Percentiles rank a stretch among this genome's conserved stretches.
Conservation (phyloP, 2,113 vertebrate species). For the Oreocharis arfaki region DNA sequence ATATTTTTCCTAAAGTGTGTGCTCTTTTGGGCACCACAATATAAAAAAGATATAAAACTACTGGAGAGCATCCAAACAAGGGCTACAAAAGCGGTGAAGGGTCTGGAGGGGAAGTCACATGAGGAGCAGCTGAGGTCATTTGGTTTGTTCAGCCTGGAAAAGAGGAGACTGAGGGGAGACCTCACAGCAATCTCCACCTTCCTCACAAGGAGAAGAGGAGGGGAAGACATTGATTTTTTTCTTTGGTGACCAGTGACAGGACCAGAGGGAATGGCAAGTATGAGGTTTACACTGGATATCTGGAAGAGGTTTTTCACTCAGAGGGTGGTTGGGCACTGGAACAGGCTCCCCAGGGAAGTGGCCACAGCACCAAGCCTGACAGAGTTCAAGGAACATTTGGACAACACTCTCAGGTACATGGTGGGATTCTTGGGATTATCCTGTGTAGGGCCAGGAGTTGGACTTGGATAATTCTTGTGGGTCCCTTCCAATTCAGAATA, state of each 20-base stretch:
- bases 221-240: background rate
- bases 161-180: background rate
- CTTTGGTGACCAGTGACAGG: background rate
- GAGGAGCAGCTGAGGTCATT: background rate
- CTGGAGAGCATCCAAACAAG: background rate
- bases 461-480: background rate
- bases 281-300: background rate
- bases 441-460: background rate
- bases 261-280: accelerated
- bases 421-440: background rate
- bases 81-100: background rate
- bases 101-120: background rate
- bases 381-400: background rate
- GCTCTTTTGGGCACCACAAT: background rate
- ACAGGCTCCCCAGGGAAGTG: background rate
- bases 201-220: background rate
- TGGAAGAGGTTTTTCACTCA: background rate
- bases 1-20: too few relatives aligned
- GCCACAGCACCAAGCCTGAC: background rate
- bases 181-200: background rate
- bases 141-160: background rate
- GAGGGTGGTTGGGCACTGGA: background rate
- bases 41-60: too few relatives aligned
- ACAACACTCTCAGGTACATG: background rate
- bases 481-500: background rate